phyloP scores from a whole-genome alignment of 2,797 vertebrate genomes.

The Luscinia luscinia region DNA sequence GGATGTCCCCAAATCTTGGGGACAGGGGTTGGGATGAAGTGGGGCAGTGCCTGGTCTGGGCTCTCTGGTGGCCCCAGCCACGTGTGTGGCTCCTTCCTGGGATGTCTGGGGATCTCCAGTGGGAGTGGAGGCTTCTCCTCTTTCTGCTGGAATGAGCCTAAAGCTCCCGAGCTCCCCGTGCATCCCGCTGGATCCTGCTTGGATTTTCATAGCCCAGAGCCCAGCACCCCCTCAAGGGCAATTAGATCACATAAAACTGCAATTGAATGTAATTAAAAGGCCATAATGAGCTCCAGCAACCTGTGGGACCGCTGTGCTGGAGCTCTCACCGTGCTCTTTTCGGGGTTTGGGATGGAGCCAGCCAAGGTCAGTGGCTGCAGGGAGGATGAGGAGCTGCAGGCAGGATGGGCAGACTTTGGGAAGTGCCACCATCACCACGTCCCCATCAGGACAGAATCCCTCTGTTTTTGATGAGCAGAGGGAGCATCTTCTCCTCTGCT shows the following conservation, averaged over 20 bases:
- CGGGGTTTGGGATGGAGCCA: neutral
- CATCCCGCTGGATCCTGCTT: neutral
- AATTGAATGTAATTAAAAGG: conserved; percentile 68
- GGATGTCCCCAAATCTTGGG: neutral
- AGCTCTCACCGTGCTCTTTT: neutral
- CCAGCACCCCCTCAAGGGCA: conserved; percentile 65
- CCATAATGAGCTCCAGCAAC: conserved; percentile 52
- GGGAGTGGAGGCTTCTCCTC: neutral
- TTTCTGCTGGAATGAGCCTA: neutral
- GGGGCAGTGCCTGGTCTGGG: accelerated
- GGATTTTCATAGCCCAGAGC: conserved; percentile 39
- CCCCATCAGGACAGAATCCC: neutral
- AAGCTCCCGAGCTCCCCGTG: neutral
- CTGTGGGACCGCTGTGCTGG: neutral
- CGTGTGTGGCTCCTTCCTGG: accelerated
- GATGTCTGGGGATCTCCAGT: neutral
- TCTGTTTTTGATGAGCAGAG: accelerated
- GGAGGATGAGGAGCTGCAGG: neutral
- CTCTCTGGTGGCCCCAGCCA: neutral
- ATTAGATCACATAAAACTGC: conserved; percentile 65
- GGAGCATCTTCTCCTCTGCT: neutral
- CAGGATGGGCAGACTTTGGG: accelerated
- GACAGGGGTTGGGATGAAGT: neutral
- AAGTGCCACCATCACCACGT: accelerated
- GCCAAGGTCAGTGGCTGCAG: neutral